A percentile compares a stretch with the other conserved stretches of the same genome.
Evolutionary conservation across 2,113 vertebrate species (phyloP).

Genomic region (Ardeotis arabs): DNA sequence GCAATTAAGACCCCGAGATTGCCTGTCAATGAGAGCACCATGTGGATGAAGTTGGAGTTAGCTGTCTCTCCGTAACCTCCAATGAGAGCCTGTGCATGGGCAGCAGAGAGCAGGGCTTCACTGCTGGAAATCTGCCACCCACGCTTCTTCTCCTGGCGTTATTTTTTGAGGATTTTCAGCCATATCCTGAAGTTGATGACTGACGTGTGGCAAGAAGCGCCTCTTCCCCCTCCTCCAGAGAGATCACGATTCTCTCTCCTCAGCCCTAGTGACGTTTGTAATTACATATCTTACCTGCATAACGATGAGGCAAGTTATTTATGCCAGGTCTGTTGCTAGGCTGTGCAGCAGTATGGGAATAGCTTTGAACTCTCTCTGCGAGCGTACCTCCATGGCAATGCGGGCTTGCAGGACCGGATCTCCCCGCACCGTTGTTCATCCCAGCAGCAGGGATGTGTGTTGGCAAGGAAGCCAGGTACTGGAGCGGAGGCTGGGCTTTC

Average conservation of each 20-base stretch:
- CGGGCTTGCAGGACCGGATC: fast-evolving
- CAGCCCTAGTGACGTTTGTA: constrained; percentile 16
- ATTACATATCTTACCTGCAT: constrained; percentile 25
- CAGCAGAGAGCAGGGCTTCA: neutral
- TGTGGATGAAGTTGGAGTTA: neutral
- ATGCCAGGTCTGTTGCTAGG: constrained; percentile 36
- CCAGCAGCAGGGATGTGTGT: fast-evolving
- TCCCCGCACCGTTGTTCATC: fast-evolving
- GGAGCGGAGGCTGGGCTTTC: neutral
- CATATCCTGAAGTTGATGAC: neutral
- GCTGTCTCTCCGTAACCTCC: neutral
- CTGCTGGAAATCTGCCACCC: neutral
- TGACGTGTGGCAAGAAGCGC: neutral
- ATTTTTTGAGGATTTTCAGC: neutral
- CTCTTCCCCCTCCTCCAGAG: constrained; percentile 38
- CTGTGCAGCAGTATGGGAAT: neutral
- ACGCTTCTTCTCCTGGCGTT: neutral
- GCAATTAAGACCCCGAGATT: neutral
- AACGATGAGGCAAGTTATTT: constrained; percentile 41
- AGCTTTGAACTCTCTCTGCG: neutral
- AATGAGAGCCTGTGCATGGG: neutral
- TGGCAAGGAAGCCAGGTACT: neutral
- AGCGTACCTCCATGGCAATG: fast-evolving
- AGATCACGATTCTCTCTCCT: constrained; percentile 5
- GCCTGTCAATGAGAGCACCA: neutral